Evolutionary conservation across 2,113 vertebrate species (phyloP), one percentile per base, ranked within the genome.

Genomic region (Sorex araneus): DNA sequence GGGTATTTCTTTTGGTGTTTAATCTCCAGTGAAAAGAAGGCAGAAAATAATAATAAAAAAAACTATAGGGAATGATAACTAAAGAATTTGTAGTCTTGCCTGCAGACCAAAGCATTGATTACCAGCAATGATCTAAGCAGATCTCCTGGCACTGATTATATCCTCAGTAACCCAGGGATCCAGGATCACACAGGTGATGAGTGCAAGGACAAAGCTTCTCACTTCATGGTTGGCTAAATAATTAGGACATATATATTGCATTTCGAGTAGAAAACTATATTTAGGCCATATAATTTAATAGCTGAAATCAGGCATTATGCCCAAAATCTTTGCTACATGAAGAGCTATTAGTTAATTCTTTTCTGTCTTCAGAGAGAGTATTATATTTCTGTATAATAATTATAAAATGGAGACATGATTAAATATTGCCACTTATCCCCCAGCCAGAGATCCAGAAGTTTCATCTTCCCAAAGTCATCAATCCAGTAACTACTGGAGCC

Each of bases 181-280:
- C 64, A 19, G 36, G 57, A 74, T 85, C 75, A 91, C 75, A 75
- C 69, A 78, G 0, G 0, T 77, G 36, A 74, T 91, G 66, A 66
- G 25, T 91, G 90, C 95, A 96, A 94, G 85, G 81, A 91, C 93
- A 94, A 45, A 64, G 11, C 21, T 63, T 78, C 25, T 94, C 90
- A 70, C 47, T 70, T 50, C 89, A 23, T 90, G 30, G n/a, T 95
- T 54, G 82, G 32, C n/a, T 54, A 73, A 79, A 84, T 94, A 95
- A 96, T 95, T 96, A 64, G 60, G 25, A 19, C 34, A 71, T 77
- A 73, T 77, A 34, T 82, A 34, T 82, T 36, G 92, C 69, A 75
- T 94, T 89, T 76, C 47, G 87, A 90, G 66, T 63, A 47, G 28
- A 50, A 77, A 81, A 78, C 8, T 1, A 3, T 93, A 82, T 89